Percentiles rank a stretch among this genome's conserved stretches.
Evolutionary conservation across 2,888 invertebrate species (phyloP).

Genomic region (Magallana nippona): DNA sequence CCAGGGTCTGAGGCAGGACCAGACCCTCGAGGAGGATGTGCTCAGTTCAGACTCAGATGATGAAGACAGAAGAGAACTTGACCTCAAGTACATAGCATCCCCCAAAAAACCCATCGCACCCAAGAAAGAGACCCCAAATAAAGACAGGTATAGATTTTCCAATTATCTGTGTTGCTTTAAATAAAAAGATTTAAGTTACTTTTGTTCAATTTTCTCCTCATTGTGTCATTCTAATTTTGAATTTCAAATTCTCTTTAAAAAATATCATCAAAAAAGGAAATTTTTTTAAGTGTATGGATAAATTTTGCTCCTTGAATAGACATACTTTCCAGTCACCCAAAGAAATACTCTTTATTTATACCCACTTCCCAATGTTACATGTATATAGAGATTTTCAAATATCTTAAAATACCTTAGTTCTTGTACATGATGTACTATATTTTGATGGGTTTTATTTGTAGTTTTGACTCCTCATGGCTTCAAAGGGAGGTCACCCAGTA

Average conservation of each 20-base stretch:
- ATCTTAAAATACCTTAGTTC: no score
- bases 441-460: neutral
- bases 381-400: no score
- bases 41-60: constrained; percentile 71
- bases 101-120: constrained; percentile 25
- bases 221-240: no score
- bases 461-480: constrained; percentile 64
- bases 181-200: neutral
- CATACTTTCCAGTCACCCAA: no score
- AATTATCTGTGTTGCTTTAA: neutral
- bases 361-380: no score
- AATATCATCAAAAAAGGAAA: no score
- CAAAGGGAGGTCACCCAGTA: constrained; percentile 63
- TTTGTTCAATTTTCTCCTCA: no score
- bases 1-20: constrained; percentile 36
- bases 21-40: constrained; percentile 56
- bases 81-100: constrained; percentile 62
- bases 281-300: no score
- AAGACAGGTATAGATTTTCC: neutral
- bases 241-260: no score
- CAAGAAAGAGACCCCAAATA: neutral
- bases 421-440: no score
- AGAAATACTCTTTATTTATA: no score
- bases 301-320: no score
- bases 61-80: constrained; percentile 58